Conservation (phyloP, 2,113 vertebrate species). For the Hemiscyllium ocellatum region DNA sequence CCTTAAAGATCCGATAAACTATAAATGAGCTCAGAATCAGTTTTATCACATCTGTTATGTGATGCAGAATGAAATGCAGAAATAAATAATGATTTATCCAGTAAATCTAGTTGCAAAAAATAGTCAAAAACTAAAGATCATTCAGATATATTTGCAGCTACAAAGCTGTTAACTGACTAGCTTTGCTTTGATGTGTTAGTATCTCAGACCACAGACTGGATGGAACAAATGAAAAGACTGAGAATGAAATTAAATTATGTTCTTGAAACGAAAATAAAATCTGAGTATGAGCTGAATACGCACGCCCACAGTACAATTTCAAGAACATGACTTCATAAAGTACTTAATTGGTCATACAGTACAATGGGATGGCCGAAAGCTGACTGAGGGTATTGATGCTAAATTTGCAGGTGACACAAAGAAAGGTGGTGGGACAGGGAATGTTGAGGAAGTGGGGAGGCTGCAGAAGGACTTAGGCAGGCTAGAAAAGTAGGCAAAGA, state of each 20-base stretch:
- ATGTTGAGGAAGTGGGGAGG: too few relatives aligned
- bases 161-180: not conserved
- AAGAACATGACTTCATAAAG: not conserved
- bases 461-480: too few relatives aligned
- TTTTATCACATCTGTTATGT: constrained; percentile 3
- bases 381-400: too few relatives aligned
- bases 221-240: not conserved
- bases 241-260: constrained; percentile 31
- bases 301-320: not conserved
- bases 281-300: not conserved
- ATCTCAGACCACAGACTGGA: not conserved
- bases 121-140: not conserved
- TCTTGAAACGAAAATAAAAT: not conserved
- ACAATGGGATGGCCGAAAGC: not conserved
- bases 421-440: too few relatives aligned
- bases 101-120: not conserved
- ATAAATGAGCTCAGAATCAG: not conserved
- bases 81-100: not conserved
- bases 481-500: too few relatives aligned
- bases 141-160: not conserved
- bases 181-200: constrained; percentile 7
- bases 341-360: not conserved
- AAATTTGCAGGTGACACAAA: too few relatives aligned
- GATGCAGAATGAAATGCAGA: not conserved
- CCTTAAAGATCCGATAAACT: too few relatives aligned